Evolutionary conservation across 2,113 vertebrate species (phyloP).

Genomic region (Tricholaema leucomelas): DNA sequence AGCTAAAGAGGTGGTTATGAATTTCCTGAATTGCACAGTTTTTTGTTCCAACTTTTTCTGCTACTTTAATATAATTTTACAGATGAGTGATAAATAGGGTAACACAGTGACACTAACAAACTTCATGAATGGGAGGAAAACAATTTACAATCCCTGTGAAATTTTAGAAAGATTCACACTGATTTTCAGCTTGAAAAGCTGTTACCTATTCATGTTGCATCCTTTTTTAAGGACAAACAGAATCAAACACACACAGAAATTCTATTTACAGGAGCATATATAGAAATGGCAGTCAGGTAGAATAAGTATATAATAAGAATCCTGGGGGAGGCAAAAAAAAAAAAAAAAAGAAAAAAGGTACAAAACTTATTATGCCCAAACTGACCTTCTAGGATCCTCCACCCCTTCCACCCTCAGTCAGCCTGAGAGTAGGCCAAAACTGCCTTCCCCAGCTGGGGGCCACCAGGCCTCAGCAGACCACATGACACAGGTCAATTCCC

Average conservation of each 20-base stretch:
- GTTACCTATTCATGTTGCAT: neutral
- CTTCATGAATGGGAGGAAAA: neutral
- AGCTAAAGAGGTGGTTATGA: neutral
- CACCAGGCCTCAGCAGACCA: too few relatives aligned
- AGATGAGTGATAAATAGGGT: neutral
- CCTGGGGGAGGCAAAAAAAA: too few relatives aligned
- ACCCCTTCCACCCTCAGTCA: too few relatives aligned
- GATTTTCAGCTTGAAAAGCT: constrained; percentile 38
- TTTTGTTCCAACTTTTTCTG: neutral
- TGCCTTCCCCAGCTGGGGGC: too few relatives aligned
- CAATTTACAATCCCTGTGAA: neutral
- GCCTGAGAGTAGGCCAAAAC: too few relatives aligned
- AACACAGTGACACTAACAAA: neutral
- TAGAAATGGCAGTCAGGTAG: too few relatives aligned
- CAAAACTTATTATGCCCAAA: too few relatives aligned
- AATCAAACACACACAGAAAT: neutral
- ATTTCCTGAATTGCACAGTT: neutral
- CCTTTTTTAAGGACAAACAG: constrained; percentile 27
- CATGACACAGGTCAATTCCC: too few relatives aligned
- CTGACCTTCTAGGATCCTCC: too few relatives aligned
- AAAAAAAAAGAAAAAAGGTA: too few relatives aligned
- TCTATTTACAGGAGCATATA: too few relatives aligned
- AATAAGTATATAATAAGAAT: too few relatives aligned
- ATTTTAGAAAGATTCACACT: neutral
- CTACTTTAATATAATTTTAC: neutral